These are phyloP conservation scores for Lumbricus terrestris DNA, from an alignment of 2,888 invertebrate genomes.

Conservation along the genomic window DNA sequence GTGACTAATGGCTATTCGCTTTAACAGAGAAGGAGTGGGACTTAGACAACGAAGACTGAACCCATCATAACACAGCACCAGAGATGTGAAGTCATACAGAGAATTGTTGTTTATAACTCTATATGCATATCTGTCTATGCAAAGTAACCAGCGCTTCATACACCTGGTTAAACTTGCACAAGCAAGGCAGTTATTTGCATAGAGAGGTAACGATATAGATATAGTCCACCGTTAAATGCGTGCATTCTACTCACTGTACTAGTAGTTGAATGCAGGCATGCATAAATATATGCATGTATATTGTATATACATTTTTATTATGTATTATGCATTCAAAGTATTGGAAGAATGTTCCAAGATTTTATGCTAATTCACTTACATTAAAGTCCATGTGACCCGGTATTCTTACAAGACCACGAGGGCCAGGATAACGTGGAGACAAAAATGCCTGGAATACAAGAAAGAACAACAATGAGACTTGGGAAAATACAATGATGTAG, in stretches of 20 bases:
- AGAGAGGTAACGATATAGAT: too few relatives aligned
- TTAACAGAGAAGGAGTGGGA: too few relatives aligned
- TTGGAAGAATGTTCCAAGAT: not conserved
- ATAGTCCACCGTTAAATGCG: not conserved
- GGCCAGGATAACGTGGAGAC: conserved; percentile 92
- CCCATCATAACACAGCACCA: too few relatives aligned
- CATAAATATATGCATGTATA: too few relatives aligned
- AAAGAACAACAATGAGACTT: not conserved
- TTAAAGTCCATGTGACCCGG: conserved; percentile 85
- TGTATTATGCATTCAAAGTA: not conserved
- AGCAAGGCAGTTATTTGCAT: not conserved
- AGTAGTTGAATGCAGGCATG: too few relatives aligned
- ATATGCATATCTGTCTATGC: not conserved
- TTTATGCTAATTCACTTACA: conserved; percentile 65
- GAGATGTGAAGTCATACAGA: too few relatives aligned
- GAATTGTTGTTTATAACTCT: not conserved
- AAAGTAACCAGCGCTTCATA: not conserved
- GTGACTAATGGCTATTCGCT: too few relatives aligned
- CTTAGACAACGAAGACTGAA: too few relatives aligned
- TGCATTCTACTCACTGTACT: too few relatives aligned
- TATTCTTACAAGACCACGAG: conserved; percentile 81
- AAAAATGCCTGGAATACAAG: conserved; percentile 78
- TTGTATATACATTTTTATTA: too few relatives aligned
- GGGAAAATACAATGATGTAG: not conserved
- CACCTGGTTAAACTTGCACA: not conserved